These are phyloP conservation scores for Mythimna impura DNA, from an alignment of 2,888 invertebrate genomes.

Conservation along the genomic window DNA sequence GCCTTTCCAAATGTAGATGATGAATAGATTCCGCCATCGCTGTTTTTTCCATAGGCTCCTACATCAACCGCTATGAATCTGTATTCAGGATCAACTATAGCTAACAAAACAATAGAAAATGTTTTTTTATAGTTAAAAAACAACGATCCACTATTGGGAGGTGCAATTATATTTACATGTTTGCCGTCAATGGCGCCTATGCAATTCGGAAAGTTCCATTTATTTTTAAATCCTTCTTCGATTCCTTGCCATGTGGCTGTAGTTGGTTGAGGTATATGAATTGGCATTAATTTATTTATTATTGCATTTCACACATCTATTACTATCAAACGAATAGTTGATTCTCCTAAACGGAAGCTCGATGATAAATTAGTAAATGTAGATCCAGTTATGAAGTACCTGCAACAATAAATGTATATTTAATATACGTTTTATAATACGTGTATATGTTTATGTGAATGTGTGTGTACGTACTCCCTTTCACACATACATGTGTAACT, in stretches of 20 bases:
- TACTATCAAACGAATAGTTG: slow-evolving; percentile 57
- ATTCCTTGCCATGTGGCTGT: slow-evolving; percentile 41
- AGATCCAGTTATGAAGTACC: slow-evolving; percentile 55
- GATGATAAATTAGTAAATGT: slow-evolving; percentile 57
- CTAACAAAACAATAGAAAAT: slow-evolving; percentile 41
- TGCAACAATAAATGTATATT: slow-evolving; percentile 44
- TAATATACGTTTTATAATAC: slow-evolving; percentile 36
- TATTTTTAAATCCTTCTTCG: slow-evolving; percentile 45
- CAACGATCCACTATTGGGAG: slow-evolving; percentile 37
- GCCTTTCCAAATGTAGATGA: slow-evolving; percentile 45
- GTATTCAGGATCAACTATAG: slow-evolving; percentile 40
- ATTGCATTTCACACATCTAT: slow-evolving; percentile 47
- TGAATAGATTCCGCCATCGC: slow-evolving; percentile 65
- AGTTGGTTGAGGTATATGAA: slow-evolving; percentile 52
- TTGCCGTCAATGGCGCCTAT: slow-evolving; percentile 50
- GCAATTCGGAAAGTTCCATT: slow-evolving; percentile 53
- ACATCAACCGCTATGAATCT: slow-evolving; percentile 64
- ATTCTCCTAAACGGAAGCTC: slow-evolving; percentile 58
- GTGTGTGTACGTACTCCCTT: slow-evolving; percentile 46
- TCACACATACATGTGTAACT: slow-evolving; percentile 42
- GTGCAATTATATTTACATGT: slow-evolving; percentile 47
- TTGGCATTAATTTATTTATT: slow-evolving; percentile 52
- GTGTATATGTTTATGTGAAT: slow-evolving; percentile 28
- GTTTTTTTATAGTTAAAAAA: slow-evolving; percentile 44
- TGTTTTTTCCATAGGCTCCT: slow-evolving; percentile 68